Conservation (phyloP, 2,113 vertebrate species). For the Nesogale talazaci region DNA sequence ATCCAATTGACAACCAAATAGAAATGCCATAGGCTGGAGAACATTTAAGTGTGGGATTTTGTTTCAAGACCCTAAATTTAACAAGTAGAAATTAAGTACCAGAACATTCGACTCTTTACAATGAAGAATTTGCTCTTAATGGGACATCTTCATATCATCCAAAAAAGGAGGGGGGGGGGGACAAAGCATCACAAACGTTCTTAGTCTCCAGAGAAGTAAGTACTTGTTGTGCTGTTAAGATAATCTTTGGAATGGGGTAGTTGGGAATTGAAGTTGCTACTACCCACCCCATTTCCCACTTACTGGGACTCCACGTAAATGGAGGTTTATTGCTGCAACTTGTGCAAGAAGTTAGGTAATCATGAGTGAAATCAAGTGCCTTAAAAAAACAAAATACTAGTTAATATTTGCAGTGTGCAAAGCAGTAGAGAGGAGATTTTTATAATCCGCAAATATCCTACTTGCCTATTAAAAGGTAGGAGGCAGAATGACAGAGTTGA, state of each 20-base stretch:
- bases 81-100: constrained; percentile 70
- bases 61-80: constrained; percentile 74
- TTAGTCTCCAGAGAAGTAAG: constrained; percentile 61
- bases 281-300: neutral
- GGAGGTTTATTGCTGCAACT: neutral
- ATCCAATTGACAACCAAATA: constrained; percentile 81
- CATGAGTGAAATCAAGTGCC: neutral
- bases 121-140: constrained; percentile 69
- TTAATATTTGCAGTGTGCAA: neutral
- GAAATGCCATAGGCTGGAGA: constrained; percentile 69
- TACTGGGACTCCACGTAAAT: neutral
- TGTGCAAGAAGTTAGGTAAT: neutral
- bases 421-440: neutral
- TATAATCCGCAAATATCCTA: neutral
- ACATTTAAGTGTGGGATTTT: constrained; percentile 63
- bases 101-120: constrained; percentile 62
- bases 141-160: constrained; percentile 63
- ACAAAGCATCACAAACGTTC: constrained; percentile 53
- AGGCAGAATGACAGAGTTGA: neutral
- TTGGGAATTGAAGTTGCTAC: neutral
- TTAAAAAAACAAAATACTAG: neutral
- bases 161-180: too few species aligned
- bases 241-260: constrained; percentile 45
- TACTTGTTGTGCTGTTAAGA: constrained; percentile 58
- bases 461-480: neutral